Base-by-base conservation (phyloP, 2,797 vertebrate species). In the Nyctalus aviator region DNA sequence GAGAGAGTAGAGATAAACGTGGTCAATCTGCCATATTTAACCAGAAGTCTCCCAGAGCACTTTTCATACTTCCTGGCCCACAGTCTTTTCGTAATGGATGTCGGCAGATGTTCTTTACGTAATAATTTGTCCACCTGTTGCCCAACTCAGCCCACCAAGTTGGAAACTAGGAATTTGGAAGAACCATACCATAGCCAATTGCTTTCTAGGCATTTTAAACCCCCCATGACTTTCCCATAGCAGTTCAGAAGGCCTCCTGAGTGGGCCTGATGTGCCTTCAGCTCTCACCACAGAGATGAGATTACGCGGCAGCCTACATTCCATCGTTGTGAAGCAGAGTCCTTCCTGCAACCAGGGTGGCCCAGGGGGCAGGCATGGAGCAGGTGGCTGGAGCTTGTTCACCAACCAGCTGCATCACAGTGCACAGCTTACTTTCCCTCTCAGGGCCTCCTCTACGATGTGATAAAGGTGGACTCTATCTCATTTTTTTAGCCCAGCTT, bases 151-250 rank as follows among this genome's bases (percentile, higher is more conserved):
- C 44, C 73, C 46, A 25, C 46, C 73, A 46, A 84, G 46, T 57
- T 90, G 84, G 86, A 89, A 88, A 41, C 35, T 53, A 41, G 93
- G 81, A 79, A 59, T 86, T 86, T 73, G 72, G 84, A 91, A 79
- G 83, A 8, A 8, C 11, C 14, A 23, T 72, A 53, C 59, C 27
- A 73, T 14, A 73, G 50, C 48, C 84, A 35, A 21, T 76, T 83
- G 84, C 82, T 88, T 94, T 93, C 87, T 21, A 73, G 69, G 75
- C 85, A 90, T 86, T 88, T 75, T 30, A 77, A 87, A 68, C 73
- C 78, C 48, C 75, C 64, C 12, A 5, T 71, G 57, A 68, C 32
- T 94, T 90, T 86, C 57, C 59, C 75, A 85, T 35, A 88, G 87
- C 66, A 37, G 55, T 84, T 86, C 59, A 69, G 55, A 77, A 77